Percentiles rank a stretch among this genome's conserved stretches.
These are phyloP conservation scores for Tachuris rubrigastra DNA, from an alignment of 2,113 vertebrate genomes.

Conservation along the genomic window DNA sequence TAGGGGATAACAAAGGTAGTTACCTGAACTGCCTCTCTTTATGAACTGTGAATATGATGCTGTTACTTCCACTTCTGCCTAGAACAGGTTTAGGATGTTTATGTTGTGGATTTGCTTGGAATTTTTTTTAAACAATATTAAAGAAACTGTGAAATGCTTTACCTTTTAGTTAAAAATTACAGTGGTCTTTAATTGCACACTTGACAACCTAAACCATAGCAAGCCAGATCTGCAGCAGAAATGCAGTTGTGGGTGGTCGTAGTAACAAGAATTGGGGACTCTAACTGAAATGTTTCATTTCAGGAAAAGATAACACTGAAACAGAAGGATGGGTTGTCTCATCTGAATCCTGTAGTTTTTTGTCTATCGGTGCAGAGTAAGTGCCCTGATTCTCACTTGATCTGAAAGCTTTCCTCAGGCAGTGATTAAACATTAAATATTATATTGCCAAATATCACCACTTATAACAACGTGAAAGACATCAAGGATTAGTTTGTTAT, in stretches of 20 bases:
- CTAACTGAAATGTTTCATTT: slow-evolving; percentile 36
- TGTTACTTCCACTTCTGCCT: background rate
- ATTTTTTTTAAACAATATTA: background rate
- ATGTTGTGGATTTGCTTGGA: background rate
- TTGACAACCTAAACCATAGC: background rate
- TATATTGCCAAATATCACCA: background rate
- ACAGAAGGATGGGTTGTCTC: slow-evolving; percentile 98
- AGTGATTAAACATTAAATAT: background rate
- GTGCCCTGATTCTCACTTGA: slow-evolving; percentile 14
- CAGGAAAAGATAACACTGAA: slow-evolving; percentile 81
- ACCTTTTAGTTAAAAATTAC: background rate
- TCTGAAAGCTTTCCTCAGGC: background rate
- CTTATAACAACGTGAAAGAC: background rate
- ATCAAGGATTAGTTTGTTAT: background rate
- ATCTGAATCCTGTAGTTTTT: slow-evolving; percentile 97
- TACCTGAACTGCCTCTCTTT: background rate
- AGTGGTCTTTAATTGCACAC: background rate
- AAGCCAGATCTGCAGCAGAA: background rate
- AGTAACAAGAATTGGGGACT: background rate
- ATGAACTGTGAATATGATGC: background rate
- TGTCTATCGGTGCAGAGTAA: slow-evolving; percentile 97
- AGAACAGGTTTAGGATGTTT: background rate
- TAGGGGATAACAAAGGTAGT: background rate
- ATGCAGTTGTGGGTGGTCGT: background rate
- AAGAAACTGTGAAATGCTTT: background rate